Conservation (phyloP, 2,113 vertebrate genomes). For the Callionymus lyra region DNA sequence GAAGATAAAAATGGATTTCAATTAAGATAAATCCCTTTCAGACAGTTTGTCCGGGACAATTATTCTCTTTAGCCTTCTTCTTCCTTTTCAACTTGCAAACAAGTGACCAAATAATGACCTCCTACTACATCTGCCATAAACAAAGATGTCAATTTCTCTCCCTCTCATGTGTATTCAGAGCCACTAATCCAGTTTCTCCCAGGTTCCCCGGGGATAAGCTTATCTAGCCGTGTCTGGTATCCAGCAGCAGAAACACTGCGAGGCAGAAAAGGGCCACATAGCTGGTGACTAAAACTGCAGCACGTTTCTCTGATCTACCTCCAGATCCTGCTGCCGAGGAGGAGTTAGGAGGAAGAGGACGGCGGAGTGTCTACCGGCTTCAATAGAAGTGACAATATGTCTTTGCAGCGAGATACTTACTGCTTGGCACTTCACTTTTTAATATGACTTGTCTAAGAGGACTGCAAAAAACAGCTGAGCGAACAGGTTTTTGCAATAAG, state of each 20-base stretch:
- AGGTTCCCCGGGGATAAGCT: conserved; percentile 24
- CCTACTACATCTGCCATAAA: conserved; percentile 5
- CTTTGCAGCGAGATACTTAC: conserved; percentile 3
- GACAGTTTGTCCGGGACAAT: no score
- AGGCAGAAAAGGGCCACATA: conserved; percentile 14
- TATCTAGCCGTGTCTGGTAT: conserved; percentile 25
- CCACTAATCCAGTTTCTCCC: conserved; percentile 48
- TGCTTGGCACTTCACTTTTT: not conserved
- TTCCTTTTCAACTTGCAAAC: conserved; percentile 20
- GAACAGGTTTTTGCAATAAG: conserved; percentile 44
- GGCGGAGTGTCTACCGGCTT: conserved; percentile 1
- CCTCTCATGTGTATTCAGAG: conserved; percentile 10
- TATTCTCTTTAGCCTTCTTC: conserved; percentile 1
- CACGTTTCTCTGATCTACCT: conserved; percentile 25
- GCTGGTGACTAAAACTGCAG: conserved; percentile 16
- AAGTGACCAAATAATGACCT: conserved; percentile 31
- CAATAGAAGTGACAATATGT: conserved; percentile 1
- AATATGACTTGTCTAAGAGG: conserved; percentile 2
- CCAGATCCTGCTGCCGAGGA: conserved; percentile 22
- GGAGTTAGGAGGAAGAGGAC: conserved; percentile 3
- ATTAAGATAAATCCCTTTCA: no score
- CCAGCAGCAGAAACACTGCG: conserved; percentile 16
- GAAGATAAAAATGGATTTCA: no score
- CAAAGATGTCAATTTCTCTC: conserved; percentile 7
- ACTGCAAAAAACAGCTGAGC: conserved; percentile 50